Conservation (phyloP, 1,140 invertebrate genomes). For the Drosophila yakuba region DNA sequence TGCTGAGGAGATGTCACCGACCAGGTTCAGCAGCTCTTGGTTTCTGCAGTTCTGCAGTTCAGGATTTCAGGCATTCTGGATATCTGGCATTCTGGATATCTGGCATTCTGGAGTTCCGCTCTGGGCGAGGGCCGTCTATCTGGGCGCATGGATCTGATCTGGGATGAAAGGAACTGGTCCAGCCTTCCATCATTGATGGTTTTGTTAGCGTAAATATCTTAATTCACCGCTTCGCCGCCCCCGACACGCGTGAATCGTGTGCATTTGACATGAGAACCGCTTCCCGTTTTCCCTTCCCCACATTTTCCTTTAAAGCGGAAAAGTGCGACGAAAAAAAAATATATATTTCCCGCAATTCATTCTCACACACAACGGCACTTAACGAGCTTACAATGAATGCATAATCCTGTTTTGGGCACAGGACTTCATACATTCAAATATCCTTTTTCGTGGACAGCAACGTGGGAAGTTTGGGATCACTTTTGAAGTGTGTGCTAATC, state of each 20-base stretch:
- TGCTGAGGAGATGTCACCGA: slow-evolving; percentile 62
- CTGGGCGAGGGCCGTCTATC: slow-evolving; percentile 35
- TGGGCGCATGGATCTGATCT: slow-evolving; percentile 29
- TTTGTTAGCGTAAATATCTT: slow-evolving; percentile 79
- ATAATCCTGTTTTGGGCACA: slow-evolving; percentile 34
- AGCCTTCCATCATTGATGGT: slow-evolving; percentile 55
- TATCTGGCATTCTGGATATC: neutral
- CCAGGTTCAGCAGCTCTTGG: slow-evolving; percentile 48
- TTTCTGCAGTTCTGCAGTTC: neutral
- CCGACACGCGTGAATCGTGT: slow-evolving; percentile 76
- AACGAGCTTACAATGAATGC: slow-evolving; percentile 43
- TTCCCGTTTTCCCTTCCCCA: slow-evolving; percentile 11
- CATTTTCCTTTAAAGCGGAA: slow-evolving; percentile 29
- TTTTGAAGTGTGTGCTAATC: neutral
- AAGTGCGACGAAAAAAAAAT: slow-evolving; percentile 7
- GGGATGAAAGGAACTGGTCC: slow-evolving; percentile 7
- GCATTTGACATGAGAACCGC: slow-evolving; percentile 68
- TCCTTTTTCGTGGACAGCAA: neutral
- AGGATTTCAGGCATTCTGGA: slow-evolving; percentile 17
- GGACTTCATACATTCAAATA: neutral
- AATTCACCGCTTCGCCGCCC: slow-evolving; percentile 79
- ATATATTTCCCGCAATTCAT: slow-evolving; percentile 15
- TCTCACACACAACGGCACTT: slow-evolving; percentile 2
- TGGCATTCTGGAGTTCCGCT: neutral
- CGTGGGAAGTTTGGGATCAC: slow-evolving; percentile 10